Conservation (phyloP, 2,797 vertebrate species). For the Ctenochaetus hawaiiensis region DNA sequence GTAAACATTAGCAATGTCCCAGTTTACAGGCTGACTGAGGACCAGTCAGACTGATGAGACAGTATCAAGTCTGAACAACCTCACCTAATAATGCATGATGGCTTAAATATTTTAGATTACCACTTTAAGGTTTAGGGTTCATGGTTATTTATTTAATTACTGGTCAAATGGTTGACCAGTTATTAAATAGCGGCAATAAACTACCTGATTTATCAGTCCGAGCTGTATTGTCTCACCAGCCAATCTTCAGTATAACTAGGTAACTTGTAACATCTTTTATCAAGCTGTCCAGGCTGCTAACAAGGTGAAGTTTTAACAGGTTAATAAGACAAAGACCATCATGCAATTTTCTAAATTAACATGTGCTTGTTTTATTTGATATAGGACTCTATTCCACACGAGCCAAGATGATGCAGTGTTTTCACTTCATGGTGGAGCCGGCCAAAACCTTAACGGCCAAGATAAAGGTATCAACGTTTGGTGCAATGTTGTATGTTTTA, state of each 20-base stretch:
- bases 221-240: too few species aligned
- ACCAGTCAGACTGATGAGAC: background rate
- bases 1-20: slow-evolving; percentile 40
- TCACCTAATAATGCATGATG: too few species aligned
- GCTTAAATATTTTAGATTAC: too few species aligned
- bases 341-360: background rate
- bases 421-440: slow-evolving; percentile 87
- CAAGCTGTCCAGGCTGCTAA: background rate
- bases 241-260: background rate
- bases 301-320: background rate
- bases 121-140: too few species aligned
- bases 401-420: slow-evolving; percentile 87
- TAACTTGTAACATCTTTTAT: background rate
- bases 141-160: too few species aligned
- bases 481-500: slow-evolving; percentile 24
- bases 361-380: slow-evolving; percentile 30
- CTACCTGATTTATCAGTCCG: background rate
- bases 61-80: background rate
- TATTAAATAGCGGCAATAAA: background rate
- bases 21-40: slow-evolving; percentile 12
- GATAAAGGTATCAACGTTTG: slow-evolving; percentile 79
- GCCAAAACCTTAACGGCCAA: slow-evolving; percentile 84
- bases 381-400: slow-evolving; percentile 33
- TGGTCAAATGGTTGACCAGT: too few species aligned
- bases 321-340: background rate